Conservation (phyloP, 2,888 invertebrate species). For the Melipona bicolor region DNA sequence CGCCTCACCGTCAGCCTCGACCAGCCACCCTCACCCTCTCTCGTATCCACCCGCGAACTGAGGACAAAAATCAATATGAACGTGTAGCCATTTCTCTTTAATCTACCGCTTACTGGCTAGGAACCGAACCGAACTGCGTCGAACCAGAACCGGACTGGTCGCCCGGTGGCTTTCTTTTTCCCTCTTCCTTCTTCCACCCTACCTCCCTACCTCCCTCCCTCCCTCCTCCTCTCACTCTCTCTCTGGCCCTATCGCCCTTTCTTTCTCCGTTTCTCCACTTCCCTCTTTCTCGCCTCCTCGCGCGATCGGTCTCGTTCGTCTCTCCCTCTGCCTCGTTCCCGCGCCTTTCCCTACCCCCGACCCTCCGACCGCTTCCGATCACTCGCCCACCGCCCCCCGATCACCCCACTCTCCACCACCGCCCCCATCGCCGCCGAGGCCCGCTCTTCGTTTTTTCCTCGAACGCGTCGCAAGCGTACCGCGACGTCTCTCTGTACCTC, state of each 20-base stretch:
- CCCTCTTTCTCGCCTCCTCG: constrained; percentile 10
- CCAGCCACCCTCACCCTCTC: constrained; percentile 66
- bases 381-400: constrained; percentile 1
- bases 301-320: constrained; percentile 11
- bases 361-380: constrained; percentile 17
- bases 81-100: constrained; percentile 84
- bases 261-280: constrained; percentile 36
- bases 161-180: constrained; percentile 52
- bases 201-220: not conserved
- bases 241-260: constrained; percentile 20
- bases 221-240: not conserved
- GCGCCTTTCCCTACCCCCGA: constrained; percentile 17
- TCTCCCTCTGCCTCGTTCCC: constrained; percentile 17
- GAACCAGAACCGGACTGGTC: constrained; percentile 73
- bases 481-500: constrained; percentile 46
- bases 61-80: constrained; percentile 84
- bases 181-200: constrained; percentile 38
- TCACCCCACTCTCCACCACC: not conserved
- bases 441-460: constrained; percentile 30
- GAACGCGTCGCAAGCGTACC: constrained; percentile 38
- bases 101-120: constrained; percentile 82
- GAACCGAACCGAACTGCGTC: constrained; percentile 77
- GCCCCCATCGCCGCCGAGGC: constrained; percentile 1
- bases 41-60: constrained; percentile 78
- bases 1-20: constrained; percentile 73